Conservation (phyloP, 2,113 vertebrate genomes). For the Grammomys surdaster region DNA sequence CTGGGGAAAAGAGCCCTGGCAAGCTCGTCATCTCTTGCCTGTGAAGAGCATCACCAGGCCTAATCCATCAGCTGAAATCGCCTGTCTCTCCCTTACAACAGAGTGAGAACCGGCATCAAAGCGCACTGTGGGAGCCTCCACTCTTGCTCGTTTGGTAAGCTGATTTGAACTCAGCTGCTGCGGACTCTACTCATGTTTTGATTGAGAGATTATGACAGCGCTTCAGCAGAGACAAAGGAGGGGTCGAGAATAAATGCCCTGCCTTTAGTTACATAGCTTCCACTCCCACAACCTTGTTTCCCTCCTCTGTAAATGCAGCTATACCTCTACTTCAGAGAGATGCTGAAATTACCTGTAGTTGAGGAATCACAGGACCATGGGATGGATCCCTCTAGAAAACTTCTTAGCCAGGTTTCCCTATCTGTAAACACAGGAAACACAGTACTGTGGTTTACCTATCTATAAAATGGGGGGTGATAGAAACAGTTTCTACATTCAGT, state of each 20-base stretch:
- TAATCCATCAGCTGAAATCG: not conserved
- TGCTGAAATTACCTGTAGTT: not conserved
- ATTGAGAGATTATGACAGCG: fast-evolving
- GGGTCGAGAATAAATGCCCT: too few species aligned
- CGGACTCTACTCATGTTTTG: not conserved
- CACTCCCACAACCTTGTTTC: not conserved
- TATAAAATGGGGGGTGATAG: not conserved
- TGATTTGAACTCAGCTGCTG: not conserved
- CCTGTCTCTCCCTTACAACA: not conserved
- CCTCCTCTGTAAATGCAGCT: not conserved
- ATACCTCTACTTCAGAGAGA: not conserved
- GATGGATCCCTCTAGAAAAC: not conserved
- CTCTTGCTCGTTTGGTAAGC: not conserved
- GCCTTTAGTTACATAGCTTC: not conserved
- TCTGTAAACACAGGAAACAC: not conserved
- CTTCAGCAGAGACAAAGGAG: not conserved
- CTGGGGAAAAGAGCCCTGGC: not conserved
- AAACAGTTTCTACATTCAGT: not conserved
- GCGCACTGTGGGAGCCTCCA: not conserved
- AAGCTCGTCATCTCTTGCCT: not conserved
- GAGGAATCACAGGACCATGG: not conserved
- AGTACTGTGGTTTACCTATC: too few species aligned
- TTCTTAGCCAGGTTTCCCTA: not conserved
- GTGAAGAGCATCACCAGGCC: not conserved
- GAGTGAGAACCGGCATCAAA: not conserved